Evolutionary conservation across 2,888 invertebrate species (phyloP), one percentile per base, ranked within the genome.

Genomic region (Diarsia mendica): DNA sequence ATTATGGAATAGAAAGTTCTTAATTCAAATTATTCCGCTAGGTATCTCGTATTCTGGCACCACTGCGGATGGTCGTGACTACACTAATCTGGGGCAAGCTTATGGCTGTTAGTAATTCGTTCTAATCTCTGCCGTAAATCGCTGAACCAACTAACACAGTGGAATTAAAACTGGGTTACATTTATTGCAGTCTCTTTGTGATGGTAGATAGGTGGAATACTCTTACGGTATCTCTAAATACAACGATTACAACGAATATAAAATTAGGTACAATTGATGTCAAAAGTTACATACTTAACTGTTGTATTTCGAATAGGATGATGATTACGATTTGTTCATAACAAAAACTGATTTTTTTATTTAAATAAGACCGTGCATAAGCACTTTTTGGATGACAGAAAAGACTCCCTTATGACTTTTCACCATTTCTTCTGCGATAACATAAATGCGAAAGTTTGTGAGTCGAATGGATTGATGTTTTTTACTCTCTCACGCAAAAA

Each of bases 101-200:
- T 66, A 80, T 70, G 68, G 75, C 51, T 83, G 72, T 73, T 70
- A 67, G 63, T 77, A 73, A 84, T 81, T 86, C 75, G 77, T 82
- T 79, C 75, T 84, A 78, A 84, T 70, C 86, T 84, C 53, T 9
- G 49, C 60, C 6, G 51, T 70, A 75, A 71, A 75, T 66, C 63
- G 74, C 53, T 48, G 28, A 71, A 75, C 66, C 63, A 68, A 72
- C 80, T 67, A 55, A 70, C 69, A 49, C 79, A 23, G 33, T 49
- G 13, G 70, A 83, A 70, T 81, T 65, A 67, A 84, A 84, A 81
- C 60, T 55, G 58, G 53, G 63, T 84, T 72, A 48, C n/a, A 67
- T 58, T 67, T 60, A 64, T 74, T 60, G 63, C 33, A 83, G 48
- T 63, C 5, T 72, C 28, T 73, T 48, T 64, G 28, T 11, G 28